Evolutionary conservation across 2,888 invertebrate species (phyloP).

Genomic region (Ophioninae sp.): DNA sequence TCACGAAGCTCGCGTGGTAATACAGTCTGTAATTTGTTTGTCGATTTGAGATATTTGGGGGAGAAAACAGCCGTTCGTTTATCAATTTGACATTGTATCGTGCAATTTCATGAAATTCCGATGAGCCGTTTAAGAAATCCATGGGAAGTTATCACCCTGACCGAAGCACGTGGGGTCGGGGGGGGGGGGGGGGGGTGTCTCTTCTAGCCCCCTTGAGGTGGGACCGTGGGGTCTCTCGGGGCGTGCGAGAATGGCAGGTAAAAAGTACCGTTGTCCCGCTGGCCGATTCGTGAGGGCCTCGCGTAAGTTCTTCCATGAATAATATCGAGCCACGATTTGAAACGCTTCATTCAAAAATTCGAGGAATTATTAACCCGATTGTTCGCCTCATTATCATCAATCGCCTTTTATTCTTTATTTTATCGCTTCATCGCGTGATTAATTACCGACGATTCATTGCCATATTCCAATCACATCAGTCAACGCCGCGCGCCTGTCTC

Average conservation of each 20-base stretch:
- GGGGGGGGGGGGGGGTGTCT: not conserved
- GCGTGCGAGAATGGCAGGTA: slow-evolving; percentile 47
- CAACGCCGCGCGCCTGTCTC: not conserved
- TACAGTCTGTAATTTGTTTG: too few relatives aligned
- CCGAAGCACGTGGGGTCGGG: too few relatives aligned
- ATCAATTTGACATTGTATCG: too few relatives aligned
- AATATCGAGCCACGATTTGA: not conserved
- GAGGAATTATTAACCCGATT: slow-evolving; percentile 15
- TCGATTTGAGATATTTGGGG: too few relatives aligned
- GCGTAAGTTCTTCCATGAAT: not conserved
- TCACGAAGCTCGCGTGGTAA: too few relatives aligned
- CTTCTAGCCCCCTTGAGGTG: too few relatives aligned
- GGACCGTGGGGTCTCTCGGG: slow-evolving; percentile 10
- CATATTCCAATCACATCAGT: slow-evolving; percentile 6
- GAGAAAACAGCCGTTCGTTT: too few relatives aligned
- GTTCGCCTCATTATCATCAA: slow-evolving; percentile 7
- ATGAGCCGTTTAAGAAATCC: too few relatives aligned
- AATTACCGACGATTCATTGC: slow-evolving; percentile 12
- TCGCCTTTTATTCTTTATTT: not conserved
- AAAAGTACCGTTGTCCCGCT: slow-evolving; percentile 47
- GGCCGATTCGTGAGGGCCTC: slow-evolving; percentile 45
- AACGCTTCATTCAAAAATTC: slow-evolving; percentile 21
- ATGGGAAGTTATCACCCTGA: too few relatives aligned
- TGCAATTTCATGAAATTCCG: too few relatives aligned
- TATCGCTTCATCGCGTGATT: not conserved